Evolutionary conservation across 2,888 invertebrate genomes (phyloP), one percentile per base, ranked within the genome.

Genomic region (Drosophila rubida): DNA sequence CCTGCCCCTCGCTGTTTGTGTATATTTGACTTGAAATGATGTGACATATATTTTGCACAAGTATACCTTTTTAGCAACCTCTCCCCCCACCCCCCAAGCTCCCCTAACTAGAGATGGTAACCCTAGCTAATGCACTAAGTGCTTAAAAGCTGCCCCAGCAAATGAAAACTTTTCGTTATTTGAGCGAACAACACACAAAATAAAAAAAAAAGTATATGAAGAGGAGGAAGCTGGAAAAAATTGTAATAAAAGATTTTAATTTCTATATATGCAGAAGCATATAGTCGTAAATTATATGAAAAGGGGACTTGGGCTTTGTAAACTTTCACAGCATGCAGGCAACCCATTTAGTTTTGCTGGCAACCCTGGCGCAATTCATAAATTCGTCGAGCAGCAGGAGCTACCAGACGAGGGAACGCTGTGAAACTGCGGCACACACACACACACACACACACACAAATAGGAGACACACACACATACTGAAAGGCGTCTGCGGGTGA

Each of bases 291-390:
- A 70, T 76, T 61, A 83, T 72, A 83, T 83, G 60, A 78, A 75
- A 79, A 69, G 82, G 58, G 67, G 80, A 30, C 78, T 80, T 74
- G 57, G 69, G 78, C 69, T 87, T 80, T 82, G 83, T 70, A 69
- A 85, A 80, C 78, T 75, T 68, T 72, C 78, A 51, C 87, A 77
- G 74, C 78, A 73, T 57, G 74, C 59, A 63, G 68, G 74, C 74
- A 74, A 73, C 69, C 59, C 68, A 61, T 76, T 68, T 72, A 54
- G 61, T 61, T 61, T 62, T 71, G 65, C 59, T 69, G 61, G 78
- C 73, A 72, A 59, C 60, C 49, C 75, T 69, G 46, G 64, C 58
- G 68, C 66, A 78, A 79, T 78, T 78, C 78, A 78, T 79, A 79
- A 69, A 79, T 78, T 72, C 49, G 50, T 25, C 35, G 49, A 71